Evolutionary conservation across 2,797 vertebrate species (phyloP), one percentile per base, ranked within the genome.

Genomic region (Sebastes reedi): DNA sequence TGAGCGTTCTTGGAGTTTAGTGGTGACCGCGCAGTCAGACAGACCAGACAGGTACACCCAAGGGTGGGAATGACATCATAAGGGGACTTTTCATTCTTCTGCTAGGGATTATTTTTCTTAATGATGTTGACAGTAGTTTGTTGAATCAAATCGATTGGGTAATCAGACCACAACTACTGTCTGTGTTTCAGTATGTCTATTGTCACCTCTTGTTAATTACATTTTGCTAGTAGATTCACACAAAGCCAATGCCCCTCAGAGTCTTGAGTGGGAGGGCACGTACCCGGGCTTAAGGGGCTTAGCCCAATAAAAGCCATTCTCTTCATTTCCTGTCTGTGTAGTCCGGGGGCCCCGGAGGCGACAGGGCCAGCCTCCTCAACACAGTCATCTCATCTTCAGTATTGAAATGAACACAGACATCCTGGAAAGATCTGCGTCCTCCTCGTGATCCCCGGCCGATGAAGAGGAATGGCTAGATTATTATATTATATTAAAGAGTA

Each of bases 241-340:
- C 71, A 83, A 77, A 86, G 56, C 50, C 25, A 2, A 77, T 10
- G 24, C 25, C 3, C 64, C 20, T 12, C 22, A 42, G 72, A 78
- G 68, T 81, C 62, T 25, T 32, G 78, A 81, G 75, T 87, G 61
- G 92, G 73, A 87, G 74, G 76, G 55, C 81, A 87, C 34, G 16
- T 54, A 82, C 30, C 67, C 30, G 18, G 79, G 80, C 81, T 89
- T 89, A 83, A 84, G 79, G 74, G 82, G 81, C 67, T 91, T 83
- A 88, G 75, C 69, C 66, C 80, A 81, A 81, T 82, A 85, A 88
- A 91, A 87, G 72, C 68, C 34, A 72, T 71, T 81, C 74, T 84
- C 62, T 82, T 86, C 39, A 87, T 85, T 86, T 88, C 91, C 82
- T 83, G 79, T 81, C 68, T 85, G 64, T 79, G 67, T 75, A 79